Conservation (phyloP, 1,140 invertebrate species). For the Andrena cerasifolii region DNA sequence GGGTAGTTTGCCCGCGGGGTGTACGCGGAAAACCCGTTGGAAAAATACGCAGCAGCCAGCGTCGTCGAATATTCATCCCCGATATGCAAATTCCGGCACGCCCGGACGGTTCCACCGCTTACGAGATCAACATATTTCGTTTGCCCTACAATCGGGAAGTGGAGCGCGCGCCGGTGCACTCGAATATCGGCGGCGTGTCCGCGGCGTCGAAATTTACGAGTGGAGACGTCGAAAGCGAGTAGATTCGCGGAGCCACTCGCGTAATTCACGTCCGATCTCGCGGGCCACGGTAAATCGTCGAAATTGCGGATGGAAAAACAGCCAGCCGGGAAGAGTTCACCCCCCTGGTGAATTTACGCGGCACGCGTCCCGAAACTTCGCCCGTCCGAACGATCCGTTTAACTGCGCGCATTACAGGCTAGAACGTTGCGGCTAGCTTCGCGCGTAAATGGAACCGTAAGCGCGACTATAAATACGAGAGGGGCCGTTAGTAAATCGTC, state of each 20-base stretch:
- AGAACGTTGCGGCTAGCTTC: too few species aligned
- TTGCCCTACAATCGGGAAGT: conserved; percentile 38
- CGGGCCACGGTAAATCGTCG: conserved; percentile 8
- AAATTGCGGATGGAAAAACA: conserved; percentile 34
- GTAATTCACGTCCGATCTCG: conserved; percentile 23
- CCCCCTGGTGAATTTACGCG: conserved; percentile 2
- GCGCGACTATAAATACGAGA: too few species aligned
- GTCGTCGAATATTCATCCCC: conserved; percentile 26
- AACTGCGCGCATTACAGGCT: too few species aligned
- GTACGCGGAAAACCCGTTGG: not conserved
- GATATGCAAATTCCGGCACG: conserved; percentile 19
- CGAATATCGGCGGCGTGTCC: conserved; percentile 13
- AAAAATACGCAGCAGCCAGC: not conserved
- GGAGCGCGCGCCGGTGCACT: conserved; percentile 19
- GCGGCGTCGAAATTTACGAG: conserved; percentile 23
- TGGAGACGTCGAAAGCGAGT: conserved; percentile 6
- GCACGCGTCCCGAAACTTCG: too few species aligned
- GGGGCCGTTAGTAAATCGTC: too few species aligned
- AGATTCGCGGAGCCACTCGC: conserved; percentile 20
- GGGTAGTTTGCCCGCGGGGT: not conserved
- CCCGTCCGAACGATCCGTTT: too few species aligned
- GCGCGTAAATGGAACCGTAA: too few species aligned
- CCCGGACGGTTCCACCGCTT: not conserved
- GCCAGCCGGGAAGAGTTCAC: conserved; percentile 26
- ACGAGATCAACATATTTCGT: conserved; percentile 30